Conservation (phyloP, 2,113 vertebrate species). For the Phalacrocorax pelagicus region DNA sequence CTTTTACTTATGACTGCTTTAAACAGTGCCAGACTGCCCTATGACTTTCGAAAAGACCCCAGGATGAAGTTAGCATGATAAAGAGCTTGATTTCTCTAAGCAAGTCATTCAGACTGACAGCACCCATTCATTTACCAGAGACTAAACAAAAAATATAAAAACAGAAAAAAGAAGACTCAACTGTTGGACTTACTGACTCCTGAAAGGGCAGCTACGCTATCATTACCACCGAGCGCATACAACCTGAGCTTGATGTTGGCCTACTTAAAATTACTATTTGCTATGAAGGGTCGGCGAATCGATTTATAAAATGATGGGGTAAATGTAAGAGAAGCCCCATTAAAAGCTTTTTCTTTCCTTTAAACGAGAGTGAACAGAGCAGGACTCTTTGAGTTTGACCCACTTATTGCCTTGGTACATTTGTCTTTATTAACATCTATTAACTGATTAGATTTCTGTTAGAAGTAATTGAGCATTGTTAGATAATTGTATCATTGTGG, state of each 20-base stretch:
- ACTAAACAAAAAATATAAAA: constrained; percentile 67
- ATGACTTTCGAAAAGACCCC: constrained; percentile 44
- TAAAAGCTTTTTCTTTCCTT: constrained; percentile 67
- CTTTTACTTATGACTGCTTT: constrained; percentile 64
- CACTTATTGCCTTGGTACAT: constrained; percentile 68
- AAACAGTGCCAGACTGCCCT: constrained; percentile 59
- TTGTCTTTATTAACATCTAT: constrained; percentile 71
- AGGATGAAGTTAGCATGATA: constrained; percentile 58
- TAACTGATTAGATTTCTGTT: constrained; percentile 65
- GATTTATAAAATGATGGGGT: constrained; percentile 78
- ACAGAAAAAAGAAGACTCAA: constrained; percentile 59
- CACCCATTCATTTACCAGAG: constrained; percentile 64
- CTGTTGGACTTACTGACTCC: constrained; percentile 74
- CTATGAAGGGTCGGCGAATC: constrained; percentile 72
- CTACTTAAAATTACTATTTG: constrained; percentile 81
- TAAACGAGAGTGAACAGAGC: constrained; percentile 46
- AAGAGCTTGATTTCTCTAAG: constrained; percentile 65
- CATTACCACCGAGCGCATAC: constrained; percentile 74
- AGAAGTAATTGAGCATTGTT: constrained; percentile 60
- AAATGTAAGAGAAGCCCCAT: constrained; percentile 68
- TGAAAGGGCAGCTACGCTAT: constrained; percentile 69
- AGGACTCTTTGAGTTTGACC: constrained; percentile 43
- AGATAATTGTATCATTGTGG: constrained; percentile 49
- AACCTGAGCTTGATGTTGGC: constrained; percentile 64
- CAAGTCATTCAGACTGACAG: constrained; percentile 69